Evolutionary conservation across 2,888 invertebrate species (phyloP).

Genomic region (Chrysotoxum bicinctum): DNA sequence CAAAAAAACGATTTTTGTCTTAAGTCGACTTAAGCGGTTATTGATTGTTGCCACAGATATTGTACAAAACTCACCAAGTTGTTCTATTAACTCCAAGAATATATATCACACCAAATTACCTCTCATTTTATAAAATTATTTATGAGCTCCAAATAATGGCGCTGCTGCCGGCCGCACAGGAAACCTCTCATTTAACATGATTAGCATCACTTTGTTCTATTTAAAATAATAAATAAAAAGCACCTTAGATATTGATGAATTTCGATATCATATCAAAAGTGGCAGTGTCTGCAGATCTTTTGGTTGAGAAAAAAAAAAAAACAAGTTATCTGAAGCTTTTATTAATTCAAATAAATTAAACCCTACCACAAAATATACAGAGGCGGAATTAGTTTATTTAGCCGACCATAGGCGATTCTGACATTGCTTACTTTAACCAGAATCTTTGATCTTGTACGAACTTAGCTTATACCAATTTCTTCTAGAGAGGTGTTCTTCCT

Average conservation of each 20-base stretch:
- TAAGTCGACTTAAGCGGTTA: no score
- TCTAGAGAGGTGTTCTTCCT: no score
- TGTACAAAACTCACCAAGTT: neutral
- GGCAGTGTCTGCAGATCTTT: neutral
- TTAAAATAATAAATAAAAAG: neutral
- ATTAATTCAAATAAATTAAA: neutral
- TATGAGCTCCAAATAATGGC: constrained; percentile 7
- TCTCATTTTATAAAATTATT: constrained; percentile 30
- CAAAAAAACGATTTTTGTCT: no score
- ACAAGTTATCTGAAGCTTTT: constrained; percentile 9
- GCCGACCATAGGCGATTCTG: no score
- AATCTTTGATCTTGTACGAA: no score
- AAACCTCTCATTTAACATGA: constrained; percentile 24
- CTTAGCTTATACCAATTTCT: no score
- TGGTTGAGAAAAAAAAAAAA: neutral
- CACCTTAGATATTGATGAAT: neutral
- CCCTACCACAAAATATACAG: neutral
- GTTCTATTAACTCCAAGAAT: constrained; percentile 35
- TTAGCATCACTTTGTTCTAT: constrained; percentile 28
- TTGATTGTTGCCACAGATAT: no score
- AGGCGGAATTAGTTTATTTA: neutral
- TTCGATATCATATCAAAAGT: constrained; percentile 10
- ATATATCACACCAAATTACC: constrained; percentile 25
- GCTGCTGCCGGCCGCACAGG: neutral
- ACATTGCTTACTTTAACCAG: no score